These are phyloP conservation scores for Pelmatolapia mariae DNA, from an alignment of 2,113 vertebrate genomes.

Conservation along the genomic window DNA sequence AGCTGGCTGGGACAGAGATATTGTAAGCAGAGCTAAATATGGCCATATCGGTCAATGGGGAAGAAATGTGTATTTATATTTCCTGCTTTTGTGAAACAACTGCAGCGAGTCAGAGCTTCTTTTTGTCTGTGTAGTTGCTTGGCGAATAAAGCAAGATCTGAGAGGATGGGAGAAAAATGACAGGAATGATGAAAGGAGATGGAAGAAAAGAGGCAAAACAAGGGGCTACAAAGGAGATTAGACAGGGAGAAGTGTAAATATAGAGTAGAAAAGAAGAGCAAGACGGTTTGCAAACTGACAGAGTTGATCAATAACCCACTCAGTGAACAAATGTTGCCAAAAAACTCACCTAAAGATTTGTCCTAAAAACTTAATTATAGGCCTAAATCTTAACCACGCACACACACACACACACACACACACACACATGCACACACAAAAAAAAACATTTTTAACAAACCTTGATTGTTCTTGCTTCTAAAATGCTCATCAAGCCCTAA, in stretches of 20 bases:
- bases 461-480: conserved; percentile 44
- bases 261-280: background rate
- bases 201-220: background rate
- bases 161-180: background rate
- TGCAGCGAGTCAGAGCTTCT: background rate
- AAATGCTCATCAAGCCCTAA: conserved; percentile 43
- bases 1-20: conserved; percentile 43
- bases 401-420: background rate
- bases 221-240: background rate
- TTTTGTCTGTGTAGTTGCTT: background rate
- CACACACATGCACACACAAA: background rate
- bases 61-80: conserved; percentile 59
- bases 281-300: conserved; percentile 16
- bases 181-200: background rate
- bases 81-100: conserved; percentile 54
- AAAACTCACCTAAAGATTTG: conserved; percentile 40
- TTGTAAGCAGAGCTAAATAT: conserved; percentile 58
- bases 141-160: conserved; percentile 1
- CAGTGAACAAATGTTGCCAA: conserved; percentile 18
- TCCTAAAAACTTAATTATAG: conserved; percentile 56
- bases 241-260: conserved; percentile 9
- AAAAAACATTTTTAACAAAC: conserved; percentile 42
- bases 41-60: conserved; percentile 30
- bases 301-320: conserved; percentile 48
- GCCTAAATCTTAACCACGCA: conserved; percentile 17